Conservation (phyloP, 2,888 invertebrate genomes). For the Pseudococcus longispinus region DNA sequence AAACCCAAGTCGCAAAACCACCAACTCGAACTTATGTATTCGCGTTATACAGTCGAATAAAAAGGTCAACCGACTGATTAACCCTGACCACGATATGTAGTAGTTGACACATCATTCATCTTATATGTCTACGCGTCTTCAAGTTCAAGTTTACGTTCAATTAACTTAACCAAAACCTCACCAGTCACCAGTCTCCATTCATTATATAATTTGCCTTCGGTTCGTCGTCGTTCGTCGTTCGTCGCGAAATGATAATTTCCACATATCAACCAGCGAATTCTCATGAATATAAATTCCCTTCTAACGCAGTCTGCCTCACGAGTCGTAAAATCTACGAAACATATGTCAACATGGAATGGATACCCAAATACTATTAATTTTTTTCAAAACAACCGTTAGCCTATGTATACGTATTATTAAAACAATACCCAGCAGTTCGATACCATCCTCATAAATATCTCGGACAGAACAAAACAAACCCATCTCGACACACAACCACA, state of each 20-base stretch:
- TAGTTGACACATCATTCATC: neutral
- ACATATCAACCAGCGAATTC: neutral
- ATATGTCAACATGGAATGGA: neutral
- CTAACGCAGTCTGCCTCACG: neutral
- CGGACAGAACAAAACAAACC: neutral
- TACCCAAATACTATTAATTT: neutral
- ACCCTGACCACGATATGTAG: neutral
- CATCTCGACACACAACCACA: neutral
- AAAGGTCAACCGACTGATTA: neutral
- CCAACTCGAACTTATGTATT: no score
- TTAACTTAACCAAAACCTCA: neutral
- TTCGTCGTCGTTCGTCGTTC: neutral
- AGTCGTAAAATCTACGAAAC: neutral
- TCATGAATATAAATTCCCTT: neutral
- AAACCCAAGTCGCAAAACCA: no score
- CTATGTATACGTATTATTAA: neutral
- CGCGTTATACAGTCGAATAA: neutral
- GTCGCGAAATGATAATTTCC: neutral
- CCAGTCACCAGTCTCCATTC: no score
- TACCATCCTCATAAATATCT: neutral
- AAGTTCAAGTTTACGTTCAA: conserved; percentile 7
- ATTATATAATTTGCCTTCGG: neutral
- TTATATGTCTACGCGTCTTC: neutral
- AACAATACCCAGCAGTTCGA: neutral
- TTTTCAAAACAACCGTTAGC: neutral